These are phyloP conservation scores for Thera obeliscata DNA, from an alignment of 2,888 invertebrate genomes.

Conservation along the genomic window DNA sequence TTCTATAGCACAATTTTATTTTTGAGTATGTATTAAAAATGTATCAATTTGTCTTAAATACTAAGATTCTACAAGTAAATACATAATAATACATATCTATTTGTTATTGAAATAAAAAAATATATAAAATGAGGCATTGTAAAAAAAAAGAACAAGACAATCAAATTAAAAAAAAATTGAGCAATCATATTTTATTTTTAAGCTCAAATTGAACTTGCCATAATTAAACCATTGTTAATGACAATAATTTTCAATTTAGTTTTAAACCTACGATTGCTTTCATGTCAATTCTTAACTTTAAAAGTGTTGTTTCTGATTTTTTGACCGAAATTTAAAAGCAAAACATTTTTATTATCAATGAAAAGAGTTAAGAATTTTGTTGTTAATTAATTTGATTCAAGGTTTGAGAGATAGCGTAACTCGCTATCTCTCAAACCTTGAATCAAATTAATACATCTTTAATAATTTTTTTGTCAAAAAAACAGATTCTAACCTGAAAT, in stretches of 20 bases:
- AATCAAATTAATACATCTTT: no score
- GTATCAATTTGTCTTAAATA: not conserved
- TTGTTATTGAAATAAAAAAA: not conserved
- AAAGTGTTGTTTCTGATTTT: slow-evolving; percentile 39
- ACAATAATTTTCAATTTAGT: slow-evolving; percentile 53
- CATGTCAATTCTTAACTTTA: slow-evolving; percentile 63
- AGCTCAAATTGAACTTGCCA: slow-evolving; percentile 21
- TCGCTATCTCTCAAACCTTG: no score
- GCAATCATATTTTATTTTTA: not conserved
- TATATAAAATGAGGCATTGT: not conserved
- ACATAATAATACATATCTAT: slow-evolving; percentile 1
- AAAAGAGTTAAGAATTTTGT: no score
- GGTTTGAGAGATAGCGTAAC: no score
- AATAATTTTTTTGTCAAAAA: slow-evolving; percentile 45
- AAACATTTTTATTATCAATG: not conserved
- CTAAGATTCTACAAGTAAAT: not conserved
- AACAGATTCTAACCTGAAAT: slow-evolving; percentile 37
- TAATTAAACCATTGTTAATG: slow-evolving; percentile 40
- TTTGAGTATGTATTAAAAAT: not conserved
- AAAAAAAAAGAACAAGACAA: not conserved
- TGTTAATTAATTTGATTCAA: no score
- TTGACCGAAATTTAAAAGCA: slow-evolving; percentile 15
- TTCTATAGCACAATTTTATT: not conserved
- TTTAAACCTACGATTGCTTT: slow-evolving; percentile 57
- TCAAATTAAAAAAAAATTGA: not conserved